Percentiles rank a stretch among this genome's conserved stretches.
Evolutionary conservation across 2,888 invertebrate species (phyloP).

Genomic region (Athalia rosae): DNA sequence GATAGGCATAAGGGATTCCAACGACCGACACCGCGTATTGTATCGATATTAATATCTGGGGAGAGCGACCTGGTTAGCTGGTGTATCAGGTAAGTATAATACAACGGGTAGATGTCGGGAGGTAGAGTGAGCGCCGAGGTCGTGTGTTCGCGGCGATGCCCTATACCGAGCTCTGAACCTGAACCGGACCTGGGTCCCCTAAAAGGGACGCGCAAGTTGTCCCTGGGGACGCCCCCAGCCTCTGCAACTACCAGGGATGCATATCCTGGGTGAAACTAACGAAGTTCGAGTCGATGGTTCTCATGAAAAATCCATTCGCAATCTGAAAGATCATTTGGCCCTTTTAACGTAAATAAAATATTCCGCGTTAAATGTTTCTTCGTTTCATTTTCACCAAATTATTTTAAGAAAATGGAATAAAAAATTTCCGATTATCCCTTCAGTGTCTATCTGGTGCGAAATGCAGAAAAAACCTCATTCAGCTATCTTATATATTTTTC

Average conservation of each 20-base stretch:
- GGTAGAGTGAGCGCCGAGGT: background rate
- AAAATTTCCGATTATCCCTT: no score
- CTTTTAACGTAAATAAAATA: constrained; percentile 55
- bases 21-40: constrained; percentile 6
- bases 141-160: background rate
- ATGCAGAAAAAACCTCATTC: no score
- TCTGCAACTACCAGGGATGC: constrained; percentile 63
- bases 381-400: background rate
- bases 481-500: no score
- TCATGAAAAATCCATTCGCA: constrained; percentile 9
- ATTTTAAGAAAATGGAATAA: no score
- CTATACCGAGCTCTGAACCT: constrained; percentile 41
- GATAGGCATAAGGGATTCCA: background rate
- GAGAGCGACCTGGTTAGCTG: constrained; percentile 22
- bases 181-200: constrained; percentile 19
- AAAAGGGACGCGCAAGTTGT: constrained; percentile 53
- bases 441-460: no score
- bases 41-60: constrained; percentile 43
- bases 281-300: background rate
- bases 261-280: constrained; percentile 40
- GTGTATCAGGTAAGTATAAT: constrained; percentile 11
- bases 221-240: constrained; percentile 66
- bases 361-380: background rate
- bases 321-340: constrained; percentile 57
- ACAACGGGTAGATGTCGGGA: background rate